Conservation (phyloP, 2,113 vertebrate species). For the Mustela lutreola region DNA sequence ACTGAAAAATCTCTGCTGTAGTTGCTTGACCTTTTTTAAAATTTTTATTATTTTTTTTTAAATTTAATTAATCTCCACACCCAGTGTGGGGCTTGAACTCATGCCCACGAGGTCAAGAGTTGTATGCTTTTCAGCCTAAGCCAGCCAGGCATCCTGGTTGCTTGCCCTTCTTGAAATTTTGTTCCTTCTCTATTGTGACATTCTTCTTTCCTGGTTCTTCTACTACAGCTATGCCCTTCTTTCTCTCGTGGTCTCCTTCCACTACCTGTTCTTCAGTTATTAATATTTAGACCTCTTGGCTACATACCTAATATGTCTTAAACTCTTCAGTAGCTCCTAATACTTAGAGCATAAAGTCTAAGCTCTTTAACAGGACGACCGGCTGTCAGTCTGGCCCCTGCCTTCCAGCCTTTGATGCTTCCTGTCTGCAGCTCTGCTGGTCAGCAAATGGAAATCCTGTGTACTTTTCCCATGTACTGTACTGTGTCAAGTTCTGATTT, state of each 20-base stretch:
- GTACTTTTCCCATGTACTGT: neutral
- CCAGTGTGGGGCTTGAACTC: neutral
- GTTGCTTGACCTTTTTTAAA: neutral
- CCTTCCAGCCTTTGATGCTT: neutral
- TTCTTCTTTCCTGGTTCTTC: neutral
- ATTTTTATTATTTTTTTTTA: neutral
- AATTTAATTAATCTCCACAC: neutral
- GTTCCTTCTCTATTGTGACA: neutral
- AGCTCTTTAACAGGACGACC: neutral
- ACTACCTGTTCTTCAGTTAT: neutral
- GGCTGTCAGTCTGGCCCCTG: neutral
- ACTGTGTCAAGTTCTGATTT: neutral
- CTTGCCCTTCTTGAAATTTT: neutral
- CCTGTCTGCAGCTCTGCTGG: neutral
- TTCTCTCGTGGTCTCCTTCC: neutral
- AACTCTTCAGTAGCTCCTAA: neutral
- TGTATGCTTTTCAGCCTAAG: neutral
- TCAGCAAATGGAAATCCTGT: neutral
- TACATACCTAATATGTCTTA: neutral
- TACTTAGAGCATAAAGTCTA: neutral
- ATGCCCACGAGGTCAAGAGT: neutral
- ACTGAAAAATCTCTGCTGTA: neutral
- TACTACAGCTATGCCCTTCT: neutral
- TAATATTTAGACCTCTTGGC: neutral
- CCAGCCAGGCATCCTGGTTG: neutral